phyloP scores from a whole-genome alignment of 2,888 invertebrate genomes.

The Buathra laborator region DNA sequence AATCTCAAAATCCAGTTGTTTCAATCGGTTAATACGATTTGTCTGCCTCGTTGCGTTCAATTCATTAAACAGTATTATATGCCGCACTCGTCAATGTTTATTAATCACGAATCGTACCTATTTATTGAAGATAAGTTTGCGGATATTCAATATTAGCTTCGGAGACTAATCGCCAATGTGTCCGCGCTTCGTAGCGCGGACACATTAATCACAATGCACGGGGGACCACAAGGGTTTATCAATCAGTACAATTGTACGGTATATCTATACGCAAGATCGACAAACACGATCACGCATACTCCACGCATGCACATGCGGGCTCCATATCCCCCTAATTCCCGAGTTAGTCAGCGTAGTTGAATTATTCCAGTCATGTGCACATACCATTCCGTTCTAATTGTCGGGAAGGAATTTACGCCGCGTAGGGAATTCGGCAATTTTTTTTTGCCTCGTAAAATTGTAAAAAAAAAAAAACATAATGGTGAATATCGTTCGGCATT shows the following conservation, averaged over 20 bases:
- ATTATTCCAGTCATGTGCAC: slow-evolving; percentile 38
- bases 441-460: not conserved
- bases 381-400: slow-evolving; percentile 18
- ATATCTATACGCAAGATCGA: slow-evolving; percentile 5
- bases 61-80: too few species aligned
- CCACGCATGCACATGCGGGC: not conserved
- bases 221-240: slow-evolving; percentile 21
- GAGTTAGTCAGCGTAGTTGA: slow-evolving; percentile 1
- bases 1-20: too few species aligned
- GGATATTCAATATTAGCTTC: too few species aligned
- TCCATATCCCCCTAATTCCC: slow-evolving; percentile 17
- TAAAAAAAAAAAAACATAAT: not conserved
- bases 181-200: too few species aligned
- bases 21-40: too few species aligned
- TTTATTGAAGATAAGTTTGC: too few species aligned
- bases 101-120: too few species aligned
- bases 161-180: too few species aligned
- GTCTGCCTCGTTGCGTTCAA: too few species aligned
- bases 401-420: not conserved
- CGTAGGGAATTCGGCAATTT: not conserved
- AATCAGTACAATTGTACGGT: not conserved
- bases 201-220: not conserved
- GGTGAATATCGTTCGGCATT: not conserved
- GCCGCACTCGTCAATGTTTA: too few species aligned
- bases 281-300: not conserved